These are phyloP conservation scores for Latrodectus geometricus DNA, from an alignment of 1,140 invertebrate species.

Conservation along the genomic window DNA sequence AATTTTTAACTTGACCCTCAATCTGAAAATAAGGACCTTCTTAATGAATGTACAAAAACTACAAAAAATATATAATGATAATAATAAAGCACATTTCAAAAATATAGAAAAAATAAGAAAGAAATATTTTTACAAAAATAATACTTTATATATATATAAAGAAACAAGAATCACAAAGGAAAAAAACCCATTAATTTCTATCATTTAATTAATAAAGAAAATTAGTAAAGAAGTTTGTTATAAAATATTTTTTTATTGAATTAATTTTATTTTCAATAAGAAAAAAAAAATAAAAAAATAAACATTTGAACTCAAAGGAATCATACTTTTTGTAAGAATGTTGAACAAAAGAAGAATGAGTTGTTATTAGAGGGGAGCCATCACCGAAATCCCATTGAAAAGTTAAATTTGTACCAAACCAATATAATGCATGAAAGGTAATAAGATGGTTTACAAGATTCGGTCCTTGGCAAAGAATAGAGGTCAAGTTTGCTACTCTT, in stretches of 20 bases:
- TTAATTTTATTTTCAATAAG: background rate
- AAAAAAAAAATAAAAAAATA: background rate
- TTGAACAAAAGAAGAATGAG: slow-evolving; percentile 44
- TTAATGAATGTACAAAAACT: no score
- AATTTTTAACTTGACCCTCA: no score
- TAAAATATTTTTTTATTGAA: background rate
- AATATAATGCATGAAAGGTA: slow-evolving; percentile 51
- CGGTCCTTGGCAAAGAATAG: slow-evolving; percentile 37
- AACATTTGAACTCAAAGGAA: background rate
- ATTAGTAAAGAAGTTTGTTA: background rate
- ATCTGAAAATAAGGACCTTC: no score
- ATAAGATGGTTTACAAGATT: slow-evolving; percentile 52
- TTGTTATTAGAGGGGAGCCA: slow-evolving; percentile 34
- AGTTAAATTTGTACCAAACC: slow-evolving; percentile 61
- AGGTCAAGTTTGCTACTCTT: slow-evolving; percentile 51
- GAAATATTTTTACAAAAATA: no score
- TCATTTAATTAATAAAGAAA: background rate
- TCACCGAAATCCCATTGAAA: slow-evolving; percentile 61
- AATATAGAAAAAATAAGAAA: no score
- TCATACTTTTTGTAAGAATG: slow-evolving; percentile 56
- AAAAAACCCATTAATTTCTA: no score
- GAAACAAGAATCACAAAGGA: no score
- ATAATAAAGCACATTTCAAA: no score
- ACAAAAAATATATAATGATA: no score
- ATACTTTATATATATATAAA: no score